Base-by-base conservation (phyloP, 2,888 invertebrate genomes). In the Notodonta ziczac region DNA sequence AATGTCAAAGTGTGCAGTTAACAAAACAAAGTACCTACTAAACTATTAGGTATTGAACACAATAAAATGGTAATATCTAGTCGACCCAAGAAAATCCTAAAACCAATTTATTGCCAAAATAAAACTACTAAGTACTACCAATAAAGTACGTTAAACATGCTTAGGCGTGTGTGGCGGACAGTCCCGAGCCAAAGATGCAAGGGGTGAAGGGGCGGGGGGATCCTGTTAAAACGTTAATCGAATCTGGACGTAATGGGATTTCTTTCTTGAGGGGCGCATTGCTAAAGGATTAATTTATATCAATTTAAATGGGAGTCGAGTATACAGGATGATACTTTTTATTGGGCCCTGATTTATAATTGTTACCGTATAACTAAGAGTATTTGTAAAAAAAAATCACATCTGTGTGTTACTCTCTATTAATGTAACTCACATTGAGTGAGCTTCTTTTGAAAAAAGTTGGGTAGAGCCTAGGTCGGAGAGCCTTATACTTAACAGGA, bases 261-360 rank as follows among this genome's bases (percentile, higher is more conserved):
- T 93, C 93, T 93, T 93, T 93, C 93, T 93, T 91, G 89, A 88
- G 90, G 91, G 91, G 89, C 85, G 84, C 87, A 84, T 85, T 79
- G 89, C 87, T 85, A 91, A 93, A 92, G 93, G 93, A 93, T 93
- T 93, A 92, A 93, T 93, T 92, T 93, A 91, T 93, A 93, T 93
- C 93, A 92, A 93, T 93, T 92, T 91, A 91, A 92, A 93, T 89
- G 88, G 89, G 84, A 77, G 69, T 63, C 61, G 48, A 56, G n/a
- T 56, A 67, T 86, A 90, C 83, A 85, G 90, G 85, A 7, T 86
- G 90, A 12, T 70, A 62, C 61, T 62, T 66, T 73, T 73, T 42
- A 54, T 62, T 48, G 14, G 4, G 3, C n/a, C 9, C n/a, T 9
- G 13, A n/a, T 46, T 46, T 24, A 24, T 24, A 35, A 7, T 35